These are phyloP conservation scores for Lindbergichthys nudifrons DNA, from an alignment of 2,797 vertebrate species.

Conservation along the genomic window DNA sequence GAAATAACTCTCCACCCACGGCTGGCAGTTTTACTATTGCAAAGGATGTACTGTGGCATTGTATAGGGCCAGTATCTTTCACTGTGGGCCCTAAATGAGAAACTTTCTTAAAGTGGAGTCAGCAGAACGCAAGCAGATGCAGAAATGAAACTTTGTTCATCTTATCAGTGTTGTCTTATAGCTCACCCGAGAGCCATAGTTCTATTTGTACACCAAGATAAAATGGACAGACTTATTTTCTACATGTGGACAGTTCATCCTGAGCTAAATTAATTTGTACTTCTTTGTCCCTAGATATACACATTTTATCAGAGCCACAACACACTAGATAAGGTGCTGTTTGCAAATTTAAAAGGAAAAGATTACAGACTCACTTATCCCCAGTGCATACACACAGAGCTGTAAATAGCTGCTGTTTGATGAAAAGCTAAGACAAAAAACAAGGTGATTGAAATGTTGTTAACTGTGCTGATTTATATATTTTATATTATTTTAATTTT, in stretches of 20 bases:
- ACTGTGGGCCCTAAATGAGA: slow-evolving; percentile 62
- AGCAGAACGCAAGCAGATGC: slow-evolving; percentile 53
- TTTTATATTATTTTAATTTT: not conserved
- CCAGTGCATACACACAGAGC: not conserved
- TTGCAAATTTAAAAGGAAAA: slow-evolving; percentile 4
- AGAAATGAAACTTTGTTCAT: slow-evolving; percentile 46
- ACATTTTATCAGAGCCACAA: not conserved
- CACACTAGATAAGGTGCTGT: not conserved
- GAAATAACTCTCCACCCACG: slow-evolving; percentile 77
- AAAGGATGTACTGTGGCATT: slow-evolving; percentile 55
- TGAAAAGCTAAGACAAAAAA: not conserved
- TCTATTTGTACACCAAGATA: slow-evolving; percentile 1
- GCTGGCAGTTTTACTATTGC: slow-evolving; percentile 68
- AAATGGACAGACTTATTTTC: slow-evolving; percentile 1
- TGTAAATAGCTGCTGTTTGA: slow-evolving; percentile 9
- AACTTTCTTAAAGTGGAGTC: slow-evolving; percentile 56
- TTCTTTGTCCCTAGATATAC: not conserved
- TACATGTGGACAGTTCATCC: slow-evolving; percentile 6
- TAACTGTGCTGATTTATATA: not conserved
- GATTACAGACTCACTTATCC: not conserved
- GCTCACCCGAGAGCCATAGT: slow-evolving; percentile 33
- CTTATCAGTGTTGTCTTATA: slow-evolving; percentile 30
- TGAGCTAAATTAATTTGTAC: not conserved
- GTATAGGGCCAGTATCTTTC: slow-evolving; percentile 34
- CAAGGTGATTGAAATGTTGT: not conserved